Evolutionary conservation across 2,888 invertebrate species (phyloP), one percentile per base, ranked within the genome.

Genomic region (Ochropacha duplaris): DNA sequence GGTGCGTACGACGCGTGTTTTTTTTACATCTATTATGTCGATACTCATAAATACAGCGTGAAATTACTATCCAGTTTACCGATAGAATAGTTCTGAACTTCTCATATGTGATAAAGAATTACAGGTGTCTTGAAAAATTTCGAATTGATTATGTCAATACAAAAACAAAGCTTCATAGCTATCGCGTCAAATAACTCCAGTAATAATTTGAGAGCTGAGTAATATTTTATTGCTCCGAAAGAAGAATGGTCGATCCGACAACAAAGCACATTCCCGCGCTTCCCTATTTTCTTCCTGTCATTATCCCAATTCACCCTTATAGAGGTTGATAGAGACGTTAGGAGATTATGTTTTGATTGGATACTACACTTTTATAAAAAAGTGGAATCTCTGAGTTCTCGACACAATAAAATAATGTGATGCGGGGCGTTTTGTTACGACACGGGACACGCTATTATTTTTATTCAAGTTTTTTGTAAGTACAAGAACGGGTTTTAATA

Each of bases 311-410:
- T 78, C 81, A 77, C 78, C 75, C 80, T 79, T n/a, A n/a, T n/a
- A n/a, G n/a, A n/a, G n/a, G n/a, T n/a, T 75, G 75, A 88, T 87
- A 79, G 80, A 88, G 87, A 86, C 83, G 79, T 88, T 81, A 74
- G 69, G 57, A 72, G 57, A 70, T 69, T 66, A 72, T 67, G 62
- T 70, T 61, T 58, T 57, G 63, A 67, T 16, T 31, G 52, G 22
- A 34, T 51, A 50, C 26, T 66, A 61, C 59, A 63, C 57, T 52
- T 68, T 59, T 54, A 66, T 58, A 4, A 76, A 76, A 78, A 76
- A 75, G 60, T 64, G 57, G 56, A 62, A 69, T 60, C 61, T 65
- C 57, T 51, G 55, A 57, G 58, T 58, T 51, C 31, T 50, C 55
- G 59, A 59, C 64, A 59, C 65, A 65, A 66, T 60, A 67, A 12